Base-by-base conservation (phyloP, 2,888 invertebrate species). In the Hyppa rectilinea region DNA sequence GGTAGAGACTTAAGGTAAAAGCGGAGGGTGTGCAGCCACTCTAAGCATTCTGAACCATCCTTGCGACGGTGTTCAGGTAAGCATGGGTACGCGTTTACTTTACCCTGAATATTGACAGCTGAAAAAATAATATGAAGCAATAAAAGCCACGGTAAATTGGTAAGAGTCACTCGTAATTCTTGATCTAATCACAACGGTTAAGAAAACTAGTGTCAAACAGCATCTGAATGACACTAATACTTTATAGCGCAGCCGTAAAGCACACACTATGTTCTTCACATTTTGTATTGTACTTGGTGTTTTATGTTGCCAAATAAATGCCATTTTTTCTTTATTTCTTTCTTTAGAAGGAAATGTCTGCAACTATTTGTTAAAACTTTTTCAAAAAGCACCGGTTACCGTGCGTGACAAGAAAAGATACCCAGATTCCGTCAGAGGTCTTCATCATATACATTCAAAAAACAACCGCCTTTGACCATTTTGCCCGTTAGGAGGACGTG, bases 11-110 rank as follows among this genome's bases (percentile, higher is more conserved):
- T 96, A 82, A 98, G 94, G 84, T 98, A 97, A 49, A 98, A 95
- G 0, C 98, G 96, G 0, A 98, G 97, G 10, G 97, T 95, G 72
- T 97, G 96, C 85, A 98, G 97, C 98, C 98, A 99, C 90, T 98
- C 98, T 68, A 98, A 93, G 83, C 98, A 99, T 10, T 98, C 96
- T 3, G 97, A 97, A 2, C 97, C 97, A 80, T 97, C 97, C 0
- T 91, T 84, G 26, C 92, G 94, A 0, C 96, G 94, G 75, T 97
- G 96, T 67, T 96, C 96, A 0, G 97, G 96, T 0, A 98, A 92
- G 85, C 98, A 98, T 1, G 97, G 97, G 85, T 97, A 97, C 0
- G 98, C 97, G 59, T 97, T 96, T n/a, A 88, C 87, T 55, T 97
- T 97, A 20, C 96, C 96, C 47, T 95, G 94, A 0, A 97, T 87